These are phyloP conservation scores for Seriola dumerili DNA, from an alignment of 2,113 vertebrate genomes.

Conservation along the genomic window DNA sequence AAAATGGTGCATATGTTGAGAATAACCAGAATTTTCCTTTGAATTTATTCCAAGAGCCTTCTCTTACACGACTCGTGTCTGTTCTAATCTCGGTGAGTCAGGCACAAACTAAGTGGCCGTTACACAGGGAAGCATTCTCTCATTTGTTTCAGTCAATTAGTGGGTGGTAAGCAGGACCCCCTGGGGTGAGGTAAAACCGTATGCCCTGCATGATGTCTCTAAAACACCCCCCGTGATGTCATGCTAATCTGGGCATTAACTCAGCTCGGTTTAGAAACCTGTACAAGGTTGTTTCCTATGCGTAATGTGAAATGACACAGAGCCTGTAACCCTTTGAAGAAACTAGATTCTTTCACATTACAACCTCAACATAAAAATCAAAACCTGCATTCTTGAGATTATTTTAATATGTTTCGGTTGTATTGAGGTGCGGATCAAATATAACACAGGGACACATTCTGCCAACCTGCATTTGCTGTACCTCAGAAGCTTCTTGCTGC, in stretches of 20 bases:
- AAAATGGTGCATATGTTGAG: neutral
- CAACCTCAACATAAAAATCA: neutral
- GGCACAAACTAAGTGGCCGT: neutral
- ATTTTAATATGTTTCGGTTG: neutral
- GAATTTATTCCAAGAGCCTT: neutral
- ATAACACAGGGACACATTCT: neutral
- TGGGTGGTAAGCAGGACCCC: constrained; percentile 7
- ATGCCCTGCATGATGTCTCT: neutral
- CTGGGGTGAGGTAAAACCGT: constrained; percentile 34
- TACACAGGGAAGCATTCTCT: constrained; percentile 3
- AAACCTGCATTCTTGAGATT: neutral
- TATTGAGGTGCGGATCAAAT: neutral
- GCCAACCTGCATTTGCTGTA: constrained; percentile 66
- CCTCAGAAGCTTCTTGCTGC: neutral
- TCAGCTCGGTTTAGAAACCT: constrained; percentile 25
- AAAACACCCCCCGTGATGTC: constrained; percentile 36
- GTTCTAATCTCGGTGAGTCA: neutral
- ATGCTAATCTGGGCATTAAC: constrained; percentile 30
- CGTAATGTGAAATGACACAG: neutral
- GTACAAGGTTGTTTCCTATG: neutral
- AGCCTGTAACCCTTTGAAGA: neutral
- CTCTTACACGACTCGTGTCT: neutral
- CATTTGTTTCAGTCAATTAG: constrained; percentile 22
- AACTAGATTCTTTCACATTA: neutral
- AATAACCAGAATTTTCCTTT: neutral